Evolutionary conservation across 2,113 vertebrate species (phyloP).

Genomic region (Amia ocellicauda): DNA sequence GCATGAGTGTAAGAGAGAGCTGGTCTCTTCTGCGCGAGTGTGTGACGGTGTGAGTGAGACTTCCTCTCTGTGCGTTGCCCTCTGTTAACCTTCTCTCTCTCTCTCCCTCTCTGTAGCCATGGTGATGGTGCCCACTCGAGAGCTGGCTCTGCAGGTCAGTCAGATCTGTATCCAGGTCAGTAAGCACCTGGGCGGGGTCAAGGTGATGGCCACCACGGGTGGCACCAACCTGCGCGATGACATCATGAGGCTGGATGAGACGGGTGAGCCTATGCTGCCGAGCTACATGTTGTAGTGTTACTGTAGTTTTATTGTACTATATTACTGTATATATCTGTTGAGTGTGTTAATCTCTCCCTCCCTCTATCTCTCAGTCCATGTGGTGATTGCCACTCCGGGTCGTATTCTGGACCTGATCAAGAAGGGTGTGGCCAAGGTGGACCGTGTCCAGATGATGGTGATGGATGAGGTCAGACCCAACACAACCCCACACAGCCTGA

Average conservation of each 20-base stretch:
- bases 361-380: conserved; percentile 56
- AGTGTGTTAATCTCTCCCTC: neutral
- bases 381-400: conserved; percentile 69
- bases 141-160: conserved; percentile 71
- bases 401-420: conserved; percentile 71
- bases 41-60: too few species aligned
- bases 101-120: conserved; percentile 47
- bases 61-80: neutral
- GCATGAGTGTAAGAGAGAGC: too few species aligned
- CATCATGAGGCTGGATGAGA: conserved; percentile 74
- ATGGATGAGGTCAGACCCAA: conserved; percentile 67
- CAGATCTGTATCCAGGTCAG: conserved; percentile 74
- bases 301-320: too few species aligned
- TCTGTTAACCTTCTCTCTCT: neutral
- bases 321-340: neutral
- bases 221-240: conserved; percentile 71
- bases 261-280: conserved; percentile 43
- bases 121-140: conserved; percentile 71
- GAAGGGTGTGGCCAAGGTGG: conserved; percentile 71
- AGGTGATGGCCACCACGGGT: conserved; percentile 74
- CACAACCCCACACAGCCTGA: too few species aligned
- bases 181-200: conserved; percentile 70
- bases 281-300: too few species aligned
- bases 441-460: conserved; percentile 68
- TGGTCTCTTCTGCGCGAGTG: too few species aligned